phyloP scores from a whole-genome alignment of 2,797 vertebrate genomes.

The Tamandua tetradactyla region DNA sequence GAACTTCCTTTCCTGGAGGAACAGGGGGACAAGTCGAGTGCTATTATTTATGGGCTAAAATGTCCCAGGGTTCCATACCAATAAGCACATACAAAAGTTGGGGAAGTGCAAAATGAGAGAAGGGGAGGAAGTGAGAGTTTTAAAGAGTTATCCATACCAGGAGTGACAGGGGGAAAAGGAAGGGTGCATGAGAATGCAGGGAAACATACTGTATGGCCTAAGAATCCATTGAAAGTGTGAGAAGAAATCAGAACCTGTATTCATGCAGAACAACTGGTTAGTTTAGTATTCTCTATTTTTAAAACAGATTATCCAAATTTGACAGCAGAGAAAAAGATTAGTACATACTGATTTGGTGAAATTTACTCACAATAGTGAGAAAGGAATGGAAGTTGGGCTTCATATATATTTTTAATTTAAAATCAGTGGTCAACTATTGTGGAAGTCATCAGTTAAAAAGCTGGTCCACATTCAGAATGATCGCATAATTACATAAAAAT shows the following conservation, averaged over 20 bases:
- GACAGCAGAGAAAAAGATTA: conserved; percentile 85
- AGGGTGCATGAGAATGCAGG: conserved; percentile 85
- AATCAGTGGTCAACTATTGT: background rate
- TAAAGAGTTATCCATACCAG: conserved; percentile 86
- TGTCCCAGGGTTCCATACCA: conserved; percentile 88
- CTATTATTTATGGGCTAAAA: conserved; percentile 93
- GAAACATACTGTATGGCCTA: conserved; percentile 79
- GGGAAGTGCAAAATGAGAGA: conserved; percentile 69
- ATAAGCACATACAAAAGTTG: conserved; percentile 87
- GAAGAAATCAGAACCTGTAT: conserved; percentile 78
- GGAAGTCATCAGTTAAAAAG: conserved; percentile 27
- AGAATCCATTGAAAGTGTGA: conserved; percentile 81
- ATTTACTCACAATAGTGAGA: background rate
- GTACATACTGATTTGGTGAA: background rate
- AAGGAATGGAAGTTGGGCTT: conserved; percentile 10
- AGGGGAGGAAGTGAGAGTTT: conserved; percentile 83
- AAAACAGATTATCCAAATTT: conserved; percentile 85
- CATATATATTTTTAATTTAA: conserved; percentile 43
- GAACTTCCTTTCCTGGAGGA: conserved; percentile 99
- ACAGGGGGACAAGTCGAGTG: conserved; percentile 98
- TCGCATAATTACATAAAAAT: conserved; percentile 9
- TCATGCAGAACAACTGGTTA: conserved; percentile 85
- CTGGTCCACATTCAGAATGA: conserved; percentile 5
- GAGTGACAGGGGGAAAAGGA: conserved; percentile 85
- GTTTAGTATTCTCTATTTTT: conserved; percentile 80